Conservation (phyloP, 2,888 invertebrate species). For the Yponomeuta cagnagella region DNA sequence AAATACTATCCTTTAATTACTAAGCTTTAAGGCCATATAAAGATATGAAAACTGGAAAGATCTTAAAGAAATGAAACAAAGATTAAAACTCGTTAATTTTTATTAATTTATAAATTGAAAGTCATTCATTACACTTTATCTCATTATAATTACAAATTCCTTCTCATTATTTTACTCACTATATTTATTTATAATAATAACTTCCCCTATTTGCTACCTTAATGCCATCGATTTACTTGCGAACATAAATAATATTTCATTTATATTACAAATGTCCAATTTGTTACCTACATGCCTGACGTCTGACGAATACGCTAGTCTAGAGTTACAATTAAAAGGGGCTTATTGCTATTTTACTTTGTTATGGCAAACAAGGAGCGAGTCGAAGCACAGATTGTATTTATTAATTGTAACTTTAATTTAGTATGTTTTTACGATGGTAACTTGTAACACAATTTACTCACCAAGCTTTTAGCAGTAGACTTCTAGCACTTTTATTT, state of each 20-base stretch:
- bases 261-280: constrained; percentile 49
- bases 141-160: constrained; percentile 73
- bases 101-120: constrained; percentile 75
- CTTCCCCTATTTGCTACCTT: constrained; percentile 58
- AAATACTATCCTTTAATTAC: background rate
- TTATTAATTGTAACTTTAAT: background rate
- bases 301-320: constrained; percentile 34
- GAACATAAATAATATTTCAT: constrained; percentile 49
- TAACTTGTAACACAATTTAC: background rate
- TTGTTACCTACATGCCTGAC: constrained; percentile 26
- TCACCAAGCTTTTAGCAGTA: no score
- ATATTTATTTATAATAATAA: constrained; percentile 60
- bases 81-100: constrained; percentile 71
- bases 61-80: background rate
- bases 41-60: background rate
- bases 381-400: background rate
- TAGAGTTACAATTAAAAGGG: constrained; percentile 28
- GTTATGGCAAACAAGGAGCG: background rate
- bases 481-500: no score
- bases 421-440: background rate
- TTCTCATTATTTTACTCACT: constrained; percentile 54
- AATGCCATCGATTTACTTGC: constrained; percentile 64
- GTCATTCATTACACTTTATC: constrained; percentile 70
- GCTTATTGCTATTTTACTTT: constrained; percentile 55
- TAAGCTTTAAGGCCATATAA: background rate